Evolutionary conservation across 2,888 invertebrate genomes (phyloP).

Genomic region (Tanypteryx hageni): DNA sequence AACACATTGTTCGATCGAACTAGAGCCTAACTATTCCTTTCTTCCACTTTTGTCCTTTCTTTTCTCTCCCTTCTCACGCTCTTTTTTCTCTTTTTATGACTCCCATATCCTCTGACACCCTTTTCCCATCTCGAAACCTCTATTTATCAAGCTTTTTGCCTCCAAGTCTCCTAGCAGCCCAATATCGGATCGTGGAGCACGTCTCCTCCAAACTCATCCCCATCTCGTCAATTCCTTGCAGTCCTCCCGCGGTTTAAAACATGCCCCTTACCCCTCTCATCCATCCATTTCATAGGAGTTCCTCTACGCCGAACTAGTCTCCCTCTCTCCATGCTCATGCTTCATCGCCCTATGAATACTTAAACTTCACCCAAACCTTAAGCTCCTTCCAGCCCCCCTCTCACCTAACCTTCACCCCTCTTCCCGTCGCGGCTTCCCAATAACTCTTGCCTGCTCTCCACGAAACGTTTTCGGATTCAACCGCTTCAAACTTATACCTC

Average conservation of each 20-base stretch:
- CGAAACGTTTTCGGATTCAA: neutral
- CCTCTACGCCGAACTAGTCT: neutral
- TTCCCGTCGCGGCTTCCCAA: neutral
- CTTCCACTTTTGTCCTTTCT: neutral
- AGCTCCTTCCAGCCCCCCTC: neutral
- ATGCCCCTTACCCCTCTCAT: neutral
- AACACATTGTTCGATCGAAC: neutral
- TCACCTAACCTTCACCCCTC: neutral
- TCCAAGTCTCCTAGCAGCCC: slow-evolving; percentile 56
- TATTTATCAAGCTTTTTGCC: slow-evolving; percentile 64
- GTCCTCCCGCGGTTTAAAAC: neutral
- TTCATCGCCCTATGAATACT: slow-evolving; percentile 38
- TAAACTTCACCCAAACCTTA: slow-evolving; percentile 25
- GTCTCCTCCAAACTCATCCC: slow-evolving; percentile 55
- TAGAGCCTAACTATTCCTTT: neutral
- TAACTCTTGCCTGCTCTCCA: neutral
- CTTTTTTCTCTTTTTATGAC: slow-evolving; percentile 2
- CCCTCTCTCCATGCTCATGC: neutral
- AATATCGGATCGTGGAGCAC: slow-evolving; percentile 56
- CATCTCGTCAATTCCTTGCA: slow-evolving; percentile 30
- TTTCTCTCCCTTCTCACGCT: neutral
- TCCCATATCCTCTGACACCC: slow-evolving; percentile 53
- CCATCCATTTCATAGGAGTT: neutral
- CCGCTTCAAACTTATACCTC: slow-evolving; percentile 17
- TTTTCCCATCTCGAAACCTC: slow-evolving; percentile 48